Evolutionary conservation across 2,888 invertebrate genomes (phyloP).

Genomic region (Pharmacophagus antenor): DNA sequence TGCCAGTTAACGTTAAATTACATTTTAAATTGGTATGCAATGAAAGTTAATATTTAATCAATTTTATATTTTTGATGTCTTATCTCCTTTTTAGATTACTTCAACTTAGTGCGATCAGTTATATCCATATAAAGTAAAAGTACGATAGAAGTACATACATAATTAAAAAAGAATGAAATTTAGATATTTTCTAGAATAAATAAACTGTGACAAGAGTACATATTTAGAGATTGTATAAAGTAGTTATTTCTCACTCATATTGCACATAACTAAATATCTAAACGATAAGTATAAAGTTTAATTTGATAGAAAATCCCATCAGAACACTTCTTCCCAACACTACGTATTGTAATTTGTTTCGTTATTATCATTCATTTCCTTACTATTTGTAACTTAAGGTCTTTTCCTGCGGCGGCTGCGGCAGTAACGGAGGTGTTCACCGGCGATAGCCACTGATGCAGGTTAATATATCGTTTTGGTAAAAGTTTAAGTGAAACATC

Average conservation of each 20-base stretch:
- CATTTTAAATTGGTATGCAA: too few relatives aligned
- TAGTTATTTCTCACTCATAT: too few relatives aligned
- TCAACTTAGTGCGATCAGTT: neutral
- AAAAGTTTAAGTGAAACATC: constrained; percentile 93
- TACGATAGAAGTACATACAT: neutral
- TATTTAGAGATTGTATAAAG: too few relatives aligned
- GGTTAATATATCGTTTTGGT: constrained; percentile 93
- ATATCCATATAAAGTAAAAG: neutral
- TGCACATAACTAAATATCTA: too few relatives aligned
- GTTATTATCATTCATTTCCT: constrained; percentile 32
- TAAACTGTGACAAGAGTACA: too few relatives aligned
- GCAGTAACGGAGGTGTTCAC: constrained; percentile 80
- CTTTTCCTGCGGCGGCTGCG: constrained; percentile 84
- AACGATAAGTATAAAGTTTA: too few relatives aligned
- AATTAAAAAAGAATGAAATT: too few relatives aligned
- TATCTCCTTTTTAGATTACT: neutral
- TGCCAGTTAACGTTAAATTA: too few relatives aligned
- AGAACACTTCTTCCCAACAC: constrained; percentile 5
- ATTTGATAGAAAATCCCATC: constrained; percentile 15
- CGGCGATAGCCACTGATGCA: constrained; percentile 94
- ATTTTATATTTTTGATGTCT: too few relatives aligned
- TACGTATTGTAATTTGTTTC: neutral
- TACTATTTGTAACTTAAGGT: constrained; percentile 90
- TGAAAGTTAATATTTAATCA: too few relatives aligned
- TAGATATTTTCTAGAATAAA: too few relatives aligned